phyloP scores from a whole-genome alignment of 2,888 invertebrate genomes.

The Parascotia fuliginaria region DNA sequence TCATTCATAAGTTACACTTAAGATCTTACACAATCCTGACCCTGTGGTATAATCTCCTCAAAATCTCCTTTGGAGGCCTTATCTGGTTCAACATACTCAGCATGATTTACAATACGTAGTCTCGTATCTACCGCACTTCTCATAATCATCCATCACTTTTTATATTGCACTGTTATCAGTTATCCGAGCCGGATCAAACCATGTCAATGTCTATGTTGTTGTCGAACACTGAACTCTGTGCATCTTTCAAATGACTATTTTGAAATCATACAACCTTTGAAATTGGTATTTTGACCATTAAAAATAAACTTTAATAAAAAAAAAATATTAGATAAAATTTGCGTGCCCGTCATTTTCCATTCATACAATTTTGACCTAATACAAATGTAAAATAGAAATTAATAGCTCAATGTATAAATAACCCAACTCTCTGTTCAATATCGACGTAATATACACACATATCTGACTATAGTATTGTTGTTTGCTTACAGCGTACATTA shows the following conservation, averaged over 20 bases:
- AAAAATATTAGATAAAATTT: no score
- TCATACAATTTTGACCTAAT: no score
- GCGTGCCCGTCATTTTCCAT: no score
- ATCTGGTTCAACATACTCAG: conserved; percentile 24
- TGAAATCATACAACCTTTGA: no score
- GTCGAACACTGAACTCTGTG: conserved; percentile 8
- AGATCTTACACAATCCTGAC: conserved; percentile 9
- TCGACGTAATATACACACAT: neutral
- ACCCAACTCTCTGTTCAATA: neutral
- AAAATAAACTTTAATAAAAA: no score
- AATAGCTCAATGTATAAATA: neutral
- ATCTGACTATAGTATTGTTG: no score
- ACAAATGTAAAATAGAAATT: no score
- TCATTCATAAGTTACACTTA: conserved; percentile 8
- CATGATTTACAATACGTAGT: conserved; percentile 35
- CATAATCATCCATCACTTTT: conserved; percentile 48
- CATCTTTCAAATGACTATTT: neutral
- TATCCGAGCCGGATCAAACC: conserved; percentile 49
- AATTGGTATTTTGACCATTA: no score
- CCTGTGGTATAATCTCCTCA: conserved; percentile 9
- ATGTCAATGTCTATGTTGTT: conserved; percentile 47
- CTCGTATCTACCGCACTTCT: conserved; percentile 23
- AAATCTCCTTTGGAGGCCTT: conserved; percentile 18
- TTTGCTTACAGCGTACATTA: neutral
- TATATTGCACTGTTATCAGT: conserved; percentile 43